Evolutionary conservation across 2,888 invertebrate species (phyloP).

Genomic region (Terebella lapidaria): DNA sequence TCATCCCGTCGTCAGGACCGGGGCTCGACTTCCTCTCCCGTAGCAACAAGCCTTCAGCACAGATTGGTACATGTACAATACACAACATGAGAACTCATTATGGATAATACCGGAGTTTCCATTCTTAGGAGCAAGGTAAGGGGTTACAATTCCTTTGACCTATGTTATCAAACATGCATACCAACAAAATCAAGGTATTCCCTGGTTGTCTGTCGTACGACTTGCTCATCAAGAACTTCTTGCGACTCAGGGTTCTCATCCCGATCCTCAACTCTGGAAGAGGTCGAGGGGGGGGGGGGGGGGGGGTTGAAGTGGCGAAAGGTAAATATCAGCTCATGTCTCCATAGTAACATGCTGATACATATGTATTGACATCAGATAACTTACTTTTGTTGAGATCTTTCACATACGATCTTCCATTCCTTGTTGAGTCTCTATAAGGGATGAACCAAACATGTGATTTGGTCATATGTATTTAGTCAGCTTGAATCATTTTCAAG

Average conservation of each 20-base stretch:
- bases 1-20: constrained; percentile 29
- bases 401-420: constrained; percentile 45
- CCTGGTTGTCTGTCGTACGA: constrained; percentile 77
- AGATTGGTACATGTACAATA: too few relatives aligned
- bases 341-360: not conserved
- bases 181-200: constrained; percentile 78
- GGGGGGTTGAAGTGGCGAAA: too few relatives aligned
- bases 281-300: too few relatives aligned
- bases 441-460: too few relatives aligned
- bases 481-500: too few relatives aligned
- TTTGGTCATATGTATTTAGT: too few relatives aligned
- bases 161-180: constrained; percentile 10
- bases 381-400: constrained; percentile 36
- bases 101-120: too few relatives aligned
- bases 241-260: constrained; percentile 42
- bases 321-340: too few relatives aligned
- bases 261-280: constrained; percentile 13
- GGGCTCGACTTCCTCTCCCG: not conserved
- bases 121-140: not conserved
- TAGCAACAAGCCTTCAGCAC: constrained; percentile 6
- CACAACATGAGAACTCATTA: too few relatives aligned
- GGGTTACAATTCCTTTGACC: not conserved
- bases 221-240: constrained; percentile 51
- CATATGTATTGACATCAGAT: not conserved
- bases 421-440: constrained; percentile 40